Evolutionary conservation across 2,797 vertebrate genomes (phyloP).

Genomic region (Emydoidea blandingii): DNA sequence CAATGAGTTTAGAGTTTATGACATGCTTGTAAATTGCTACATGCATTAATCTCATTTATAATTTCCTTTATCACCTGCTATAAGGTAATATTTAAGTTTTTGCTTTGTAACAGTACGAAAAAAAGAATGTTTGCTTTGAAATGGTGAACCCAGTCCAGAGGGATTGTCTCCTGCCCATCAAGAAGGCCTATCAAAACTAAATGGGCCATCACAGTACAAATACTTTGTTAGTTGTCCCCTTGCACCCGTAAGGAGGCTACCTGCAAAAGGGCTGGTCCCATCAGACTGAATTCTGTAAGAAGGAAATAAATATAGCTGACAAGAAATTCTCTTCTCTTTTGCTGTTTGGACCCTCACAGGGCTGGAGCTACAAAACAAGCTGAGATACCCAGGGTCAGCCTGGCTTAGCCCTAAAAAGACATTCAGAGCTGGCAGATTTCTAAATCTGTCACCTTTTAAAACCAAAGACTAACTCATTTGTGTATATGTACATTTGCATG

Average conservation of each 20-base stretch:
- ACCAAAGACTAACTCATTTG: background rate
- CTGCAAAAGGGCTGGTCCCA: background rate
- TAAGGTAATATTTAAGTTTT: background rate
- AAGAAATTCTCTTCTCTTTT: background rate
- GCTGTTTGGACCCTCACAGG: background rate
- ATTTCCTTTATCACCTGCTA: too few relatives aligned
- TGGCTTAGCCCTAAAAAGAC: background rate
- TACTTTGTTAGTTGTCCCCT: background rate
- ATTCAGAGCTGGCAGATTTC: background rate
- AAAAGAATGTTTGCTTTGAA: background rate
- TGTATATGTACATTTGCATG: too few relatives aligned
- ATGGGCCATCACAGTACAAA: background rate
- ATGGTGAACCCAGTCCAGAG: background rate
- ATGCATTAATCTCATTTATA: background rate
- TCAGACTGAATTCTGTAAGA: background rate
- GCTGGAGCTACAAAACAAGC: background rate
- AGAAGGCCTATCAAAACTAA: background rate
- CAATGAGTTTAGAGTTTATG: background rate
- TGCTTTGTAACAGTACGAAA: background rate
- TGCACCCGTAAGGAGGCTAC: background rate
- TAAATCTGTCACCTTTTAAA: background rate
- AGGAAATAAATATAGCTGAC: background rate
- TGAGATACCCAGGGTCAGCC: background rate
- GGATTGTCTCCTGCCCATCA: background rate
- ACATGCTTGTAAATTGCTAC: background rate